phyloP scores from a whole-genome alignment of 2,113 vertebrate species.

The Mionectes macconnelli region DNA sequence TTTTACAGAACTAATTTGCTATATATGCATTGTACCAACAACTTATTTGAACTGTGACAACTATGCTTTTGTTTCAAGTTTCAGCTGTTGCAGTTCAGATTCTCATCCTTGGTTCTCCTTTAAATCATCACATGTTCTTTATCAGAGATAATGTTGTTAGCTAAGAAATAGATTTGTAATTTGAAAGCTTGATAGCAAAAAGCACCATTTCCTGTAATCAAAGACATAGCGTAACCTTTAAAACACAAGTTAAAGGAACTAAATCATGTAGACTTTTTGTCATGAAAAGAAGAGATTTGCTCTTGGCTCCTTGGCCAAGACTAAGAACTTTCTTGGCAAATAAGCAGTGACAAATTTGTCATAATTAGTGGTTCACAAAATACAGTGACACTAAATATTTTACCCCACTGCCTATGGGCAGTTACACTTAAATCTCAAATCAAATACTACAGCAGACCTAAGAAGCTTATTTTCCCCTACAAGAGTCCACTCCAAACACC shows the following conservation, averaged over 20 bases:
- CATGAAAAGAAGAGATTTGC: slow-evolving; percentile 43
- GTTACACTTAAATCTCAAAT: neutral
- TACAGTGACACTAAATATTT: neutral
- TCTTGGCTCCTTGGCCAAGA: neutral
- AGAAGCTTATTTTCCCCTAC: neutral
- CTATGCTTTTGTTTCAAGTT: neutral
- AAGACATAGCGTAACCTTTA: slow-evolving; percentile 15
- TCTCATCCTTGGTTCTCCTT: neutral
- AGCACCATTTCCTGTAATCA: slow-evolving; percentile 22
- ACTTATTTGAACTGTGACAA: neutral
- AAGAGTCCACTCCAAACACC: neutral
- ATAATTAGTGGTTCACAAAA: slow-evolving; percentile 24
- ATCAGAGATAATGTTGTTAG: slow-evolving; percentile 32
- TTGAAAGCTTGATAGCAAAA: slow-evolving; percentile 49
- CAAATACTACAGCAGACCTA: neutral
- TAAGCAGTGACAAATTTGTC: slow-evolving; percentile 27
- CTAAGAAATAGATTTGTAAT: slow-evolving; percentile 4
- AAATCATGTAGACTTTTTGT: neutral
- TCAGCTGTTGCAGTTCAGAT: slow-evolving; percentile 2
- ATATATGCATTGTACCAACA: neutral
- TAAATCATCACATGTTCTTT: slow-evolving; percentile 15
- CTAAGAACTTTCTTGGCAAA: slow-evolving; percentile 42
- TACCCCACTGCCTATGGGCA: neutral
- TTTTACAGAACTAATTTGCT: neutral
- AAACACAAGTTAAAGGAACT: neutral